Conservation (phyloP, 1,140 invertebrate genomes). For the Cecropterus lyciades region DNA sequence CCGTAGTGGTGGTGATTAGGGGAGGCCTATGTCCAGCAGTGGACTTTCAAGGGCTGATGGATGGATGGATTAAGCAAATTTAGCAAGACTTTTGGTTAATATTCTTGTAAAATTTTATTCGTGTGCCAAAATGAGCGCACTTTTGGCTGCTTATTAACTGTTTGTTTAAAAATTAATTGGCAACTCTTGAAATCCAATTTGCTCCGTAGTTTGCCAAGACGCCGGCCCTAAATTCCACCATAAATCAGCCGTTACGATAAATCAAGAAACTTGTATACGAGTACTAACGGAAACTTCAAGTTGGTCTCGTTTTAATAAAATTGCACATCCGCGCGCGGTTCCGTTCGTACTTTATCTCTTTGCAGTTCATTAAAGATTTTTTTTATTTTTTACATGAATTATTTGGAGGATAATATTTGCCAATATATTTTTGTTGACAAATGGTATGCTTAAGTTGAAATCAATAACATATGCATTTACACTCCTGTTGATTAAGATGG, state of each 20-base stretch:
- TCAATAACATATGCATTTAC: too few species aligned
- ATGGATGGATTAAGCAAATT: too few species aligned
- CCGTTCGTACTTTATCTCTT: background rate
- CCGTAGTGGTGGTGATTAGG: too few species aligned
- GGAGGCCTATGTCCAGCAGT: too few species aligned
- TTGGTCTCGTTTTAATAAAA: conserved; percentile 17
- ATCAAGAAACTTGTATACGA: conserved; percentile 20
- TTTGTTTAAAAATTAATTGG: conserved; percentile 36
- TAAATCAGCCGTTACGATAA: conserved; percentile 22
- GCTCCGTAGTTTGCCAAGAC: conserved; percentile 19
- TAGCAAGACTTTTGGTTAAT: background rate
- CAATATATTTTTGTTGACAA: too few species aligned
- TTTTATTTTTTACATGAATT: too few species aligned
- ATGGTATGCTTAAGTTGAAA: too few species aligned
- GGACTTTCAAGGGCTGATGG: too few species aligned
- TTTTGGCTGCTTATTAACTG: conserved; percentile 31
- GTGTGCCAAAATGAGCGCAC: conserved; percentile 11
- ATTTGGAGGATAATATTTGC: too few species aligned
- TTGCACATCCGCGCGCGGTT: background rate
- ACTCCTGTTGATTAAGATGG: too few species aligned
- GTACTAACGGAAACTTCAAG: conserved; percentile 10
- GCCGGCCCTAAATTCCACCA: conserved; percentile 27
- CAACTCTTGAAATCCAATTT: conserved; percentile 30
- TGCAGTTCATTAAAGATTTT: too few species aligned
- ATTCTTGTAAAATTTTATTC: conserved; percentile 10